Percentiles rank a stretch among this genome's conserved stretches.
phyloP scores from a whole-genome alignment of 2,797 vertebrate genomes.

The Acipenser transmontanus region DNA sequence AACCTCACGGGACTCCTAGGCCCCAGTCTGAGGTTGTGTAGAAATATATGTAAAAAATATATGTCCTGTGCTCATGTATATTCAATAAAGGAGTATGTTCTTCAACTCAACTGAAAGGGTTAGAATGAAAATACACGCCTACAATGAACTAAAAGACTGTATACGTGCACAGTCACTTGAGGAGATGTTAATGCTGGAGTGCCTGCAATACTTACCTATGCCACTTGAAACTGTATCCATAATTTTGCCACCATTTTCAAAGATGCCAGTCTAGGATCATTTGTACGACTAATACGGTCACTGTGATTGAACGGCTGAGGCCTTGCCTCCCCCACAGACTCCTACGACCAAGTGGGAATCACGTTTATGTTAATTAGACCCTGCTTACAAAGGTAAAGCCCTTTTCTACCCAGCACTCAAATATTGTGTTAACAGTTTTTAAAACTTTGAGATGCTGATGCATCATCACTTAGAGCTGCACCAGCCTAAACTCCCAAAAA shows the following conservation, averaged over 20 bases:
- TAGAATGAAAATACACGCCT: no score
- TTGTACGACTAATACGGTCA: conserved; percentile 14
- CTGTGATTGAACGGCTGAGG: conserved; percentile 22
- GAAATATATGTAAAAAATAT: no score
- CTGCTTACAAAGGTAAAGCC: conserved; percentile 20
- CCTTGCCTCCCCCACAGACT: conserved; percentile 19
- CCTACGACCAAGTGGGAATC: conserved; percentile 23
- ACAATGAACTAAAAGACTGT: no score
- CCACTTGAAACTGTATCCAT: conserved; percentile 1
- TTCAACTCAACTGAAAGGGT: no score
- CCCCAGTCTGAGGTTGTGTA: no score
- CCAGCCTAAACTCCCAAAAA: no score
- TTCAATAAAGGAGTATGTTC: no score
- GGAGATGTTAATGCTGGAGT: no score
- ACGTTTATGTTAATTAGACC: conserved; percentile 22
- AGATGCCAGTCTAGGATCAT: conserved; percentile 17
- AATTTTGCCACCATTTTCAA: conserved; percentile 12
- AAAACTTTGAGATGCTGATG: conserved; percentile 1
- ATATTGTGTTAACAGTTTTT: neutral
- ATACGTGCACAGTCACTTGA: no score
- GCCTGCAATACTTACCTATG: neutral
- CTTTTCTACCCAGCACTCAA: conserved; percentile 30
- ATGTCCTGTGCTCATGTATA: no score
- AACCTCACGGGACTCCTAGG: no score
- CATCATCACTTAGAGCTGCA: neutral